Base-by-base conservation (phyloP, 2,797 vertebrate species). In the Tarsius wallacei region DNA sequence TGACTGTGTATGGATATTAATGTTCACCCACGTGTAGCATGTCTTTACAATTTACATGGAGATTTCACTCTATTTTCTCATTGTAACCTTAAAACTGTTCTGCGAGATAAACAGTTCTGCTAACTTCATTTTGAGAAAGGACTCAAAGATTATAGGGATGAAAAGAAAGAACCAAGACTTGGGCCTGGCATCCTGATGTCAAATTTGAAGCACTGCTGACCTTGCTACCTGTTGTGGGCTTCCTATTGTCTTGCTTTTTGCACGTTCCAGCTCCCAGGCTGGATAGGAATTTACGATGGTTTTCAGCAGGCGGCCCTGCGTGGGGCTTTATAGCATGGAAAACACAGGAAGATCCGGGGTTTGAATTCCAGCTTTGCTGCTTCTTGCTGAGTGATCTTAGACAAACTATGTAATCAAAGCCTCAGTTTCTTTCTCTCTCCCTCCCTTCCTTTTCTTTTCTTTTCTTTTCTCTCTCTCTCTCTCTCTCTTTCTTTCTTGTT, bases 101-200 rank as follows among this genome's bases (percentile, higher is more conserved):
- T 70, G 5, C 24, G 49, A 26, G 21, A 76, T 83, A 88, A 86
- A 74, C 13, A 36, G 28, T 74, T 63, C 94, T 42, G 28, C 22
- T 9, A 0, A 82, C 31, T 71, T 94, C 31, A 81, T 80, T 95
- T 87, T 94, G 73, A 92, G 66, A 70, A 63, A 31, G 49, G 71
- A 47, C 13, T 73, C 51, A 53, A 63, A 47, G 24, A 81, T 71
- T 61, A 47, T 63, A 63, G 21, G 24, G 11, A 47, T 84, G 57
- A 88, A 92, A 85, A 70, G 17, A 80, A 49, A 96, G 71, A 87
- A 85, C 13, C 7, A 51, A 90, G 55, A 63, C 51, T 47, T 87
- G 55, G 90, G 49, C 7, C 21, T 36, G 33, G 4, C 28, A 15
- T 87, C 77, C 61, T 86, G 66, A 85, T 33, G 95, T 71, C 81